Conservation (phyloP, 2,797 vertebrate genomes). For the Staurois parvus region DNA sequence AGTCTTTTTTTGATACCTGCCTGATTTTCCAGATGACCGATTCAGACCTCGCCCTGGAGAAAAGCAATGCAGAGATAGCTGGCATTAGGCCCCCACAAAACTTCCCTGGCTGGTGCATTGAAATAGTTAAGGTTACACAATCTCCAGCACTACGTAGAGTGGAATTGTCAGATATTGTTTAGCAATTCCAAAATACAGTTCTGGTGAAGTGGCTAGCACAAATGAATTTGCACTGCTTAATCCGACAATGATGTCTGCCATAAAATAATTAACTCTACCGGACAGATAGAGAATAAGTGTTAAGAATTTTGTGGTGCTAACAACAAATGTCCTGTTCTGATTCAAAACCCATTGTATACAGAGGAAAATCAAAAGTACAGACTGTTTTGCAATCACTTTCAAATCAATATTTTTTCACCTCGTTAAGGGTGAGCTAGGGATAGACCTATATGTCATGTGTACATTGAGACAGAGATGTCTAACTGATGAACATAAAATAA, state of each 20-base stretch:
- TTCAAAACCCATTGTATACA: not conserved
- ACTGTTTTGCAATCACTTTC: not conserved
- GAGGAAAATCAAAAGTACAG: not conserved
- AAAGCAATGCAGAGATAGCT: no score
- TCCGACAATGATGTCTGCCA: not conserved
- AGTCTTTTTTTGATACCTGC: no score
- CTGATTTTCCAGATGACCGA: no score
- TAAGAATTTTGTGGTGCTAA: no score
- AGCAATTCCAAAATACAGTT: no score
- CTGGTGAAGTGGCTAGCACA: no score
- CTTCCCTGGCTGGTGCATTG: no score
- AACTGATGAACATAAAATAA: not conserved
- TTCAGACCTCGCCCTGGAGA: no score
- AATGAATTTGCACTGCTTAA: not conserved
- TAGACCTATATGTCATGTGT: conserved; percentile 17
- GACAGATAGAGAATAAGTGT: not conserved
- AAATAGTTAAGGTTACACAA: no score
- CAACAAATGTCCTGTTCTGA: not conserved
- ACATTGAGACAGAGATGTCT: conserved; percentile 14
- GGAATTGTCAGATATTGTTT: no score
- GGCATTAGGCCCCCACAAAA: no score
- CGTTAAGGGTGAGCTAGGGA: not conserved
- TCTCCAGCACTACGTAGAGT: no score
- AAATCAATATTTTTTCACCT: not conserved
- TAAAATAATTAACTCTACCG: not conserved